phyloP scores from a whole-genome alignment of 2,113 vertebrate genomes.

The Trogon melanurus region DNA sequence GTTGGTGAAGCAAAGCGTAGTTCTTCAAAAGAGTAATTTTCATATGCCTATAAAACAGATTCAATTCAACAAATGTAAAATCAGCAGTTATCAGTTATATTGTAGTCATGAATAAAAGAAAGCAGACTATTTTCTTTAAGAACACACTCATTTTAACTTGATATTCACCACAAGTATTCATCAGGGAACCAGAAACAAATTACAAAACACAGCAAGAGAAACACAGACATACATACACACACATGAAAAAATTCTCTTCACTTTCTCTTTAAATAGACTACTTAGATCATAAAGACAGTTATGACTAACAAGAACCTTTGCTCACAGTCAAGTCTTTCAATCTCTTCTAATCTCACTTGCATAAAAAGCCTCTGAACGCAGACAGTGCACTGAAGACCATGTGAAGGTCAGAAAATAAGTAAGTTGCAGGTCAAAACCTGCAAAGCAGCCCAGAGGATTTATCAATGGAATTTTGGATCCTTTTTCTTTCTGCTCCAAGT shows the following conservation, averaged over 20 bases:
- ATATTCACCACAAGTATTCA: neutral
- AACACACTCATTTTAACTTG: neutral
- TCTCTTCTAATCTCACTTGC: neutral
- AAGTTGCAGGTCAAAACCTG: neutral
- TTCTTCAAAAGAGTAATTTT: conserved; percentile 99
- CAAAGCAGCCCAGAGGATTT: neutral
- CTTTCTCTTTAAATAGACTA: neutral
- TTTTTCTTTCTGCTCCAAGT: neutral
- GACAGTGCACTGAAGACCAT: neutral
- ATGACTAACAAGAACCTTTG: neutral
- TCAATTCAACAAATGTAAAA: neutral
- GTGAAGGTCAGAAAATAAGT: neutral
- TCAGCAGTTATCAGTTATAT: neutral
- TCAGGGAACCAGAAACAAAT: neutral
- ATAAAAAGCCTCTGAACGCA: neutral
- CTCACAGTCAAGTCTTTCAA: neutral
- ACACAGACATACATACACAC: no score
- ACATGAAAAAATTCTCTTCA: neutral
- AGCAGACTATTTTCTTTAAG: neutral
- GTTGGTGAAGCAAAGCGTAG: conserved; percentile 97
- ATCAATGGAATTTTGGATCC: neutral
- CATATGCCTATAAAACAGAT: conserved; percentile 85
- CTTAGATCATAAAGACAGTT: neutral
- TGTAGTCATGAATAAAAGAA: neutral
- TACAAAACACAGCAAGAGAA: neutral